These are phyloP conservation scores for Flabesymbios commensalis DNA, from an alignment of 2,888 invertebrate genomes.

Conservation along the genomic window DNA sequence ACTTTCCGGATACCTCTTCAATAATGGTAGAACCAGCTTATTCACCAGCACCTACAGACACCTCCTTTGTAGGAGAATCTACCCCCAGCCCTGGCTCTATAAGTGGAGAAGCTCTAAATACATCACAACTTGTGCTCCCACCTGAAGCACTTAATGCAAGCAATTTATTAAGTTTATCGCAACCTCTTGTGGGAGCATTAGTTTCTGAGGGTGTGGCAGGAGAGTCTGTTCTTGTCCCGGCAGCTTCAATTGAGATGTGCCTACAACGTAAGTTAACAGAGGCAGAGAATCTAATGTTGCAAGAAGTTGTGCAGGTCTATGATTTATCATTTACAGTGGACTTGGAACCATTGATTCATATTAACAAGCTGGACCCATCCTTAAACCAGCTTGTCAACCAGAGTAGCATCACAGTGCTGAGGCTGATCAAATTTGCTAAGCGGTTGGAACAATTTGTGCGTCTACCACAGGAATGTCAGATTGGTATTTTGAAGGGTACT, in stretches of 20 bases:
- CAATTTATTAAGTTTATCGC: background rate
- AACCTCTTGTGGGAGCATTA: background rate
- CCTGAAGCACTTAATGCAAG: background rate
- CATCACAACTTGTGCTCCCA: background rate
- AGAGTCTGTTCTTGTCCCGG: too few relatives aligned
- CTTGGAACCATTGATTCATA: slow-evolving; percentile 38
- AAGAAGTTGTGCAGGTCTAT: slow-evolving; percentile 33
- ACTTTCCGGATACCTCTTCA: background rate
- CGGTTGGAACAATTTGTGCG: slow-evolving; percentile 78
- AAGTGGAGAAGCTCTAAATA: too few relatives aligned
- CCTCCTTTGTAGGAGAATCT: too few relatives aligned
- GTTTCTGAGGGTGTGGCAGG: too few relatives aligned
- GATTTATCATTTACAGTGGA: slow-evolving; percentile 40
- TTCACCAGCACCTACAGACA: background rate
- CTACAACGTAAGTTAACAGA: slow-evolving; percentile 18
- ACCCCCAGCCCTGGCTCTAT: too few relatives aligned
- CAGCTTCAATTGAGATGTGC: too few relatives aligned
- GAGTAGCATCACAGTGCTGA: slow-evolving; percentile 85
- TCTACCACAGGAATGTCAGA: slow-evolving; percentile 93
- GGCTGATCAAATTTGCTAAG: slow-evolving; percentile 71
- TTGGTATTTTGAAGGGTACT: slow-evolving; percentile 79
- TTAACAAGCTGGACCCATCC: slow-evolving; percentile 37
- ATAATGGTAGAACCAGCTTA: background rate
- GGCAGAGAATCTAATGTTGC: slow-evolving; percentile 25
- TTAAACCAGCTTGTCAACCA: slow-evolving; percentile 68